Conservation (phyloP, 2,113 vertebrate genomes). For the Sinosuthora webbiana region DNA sequence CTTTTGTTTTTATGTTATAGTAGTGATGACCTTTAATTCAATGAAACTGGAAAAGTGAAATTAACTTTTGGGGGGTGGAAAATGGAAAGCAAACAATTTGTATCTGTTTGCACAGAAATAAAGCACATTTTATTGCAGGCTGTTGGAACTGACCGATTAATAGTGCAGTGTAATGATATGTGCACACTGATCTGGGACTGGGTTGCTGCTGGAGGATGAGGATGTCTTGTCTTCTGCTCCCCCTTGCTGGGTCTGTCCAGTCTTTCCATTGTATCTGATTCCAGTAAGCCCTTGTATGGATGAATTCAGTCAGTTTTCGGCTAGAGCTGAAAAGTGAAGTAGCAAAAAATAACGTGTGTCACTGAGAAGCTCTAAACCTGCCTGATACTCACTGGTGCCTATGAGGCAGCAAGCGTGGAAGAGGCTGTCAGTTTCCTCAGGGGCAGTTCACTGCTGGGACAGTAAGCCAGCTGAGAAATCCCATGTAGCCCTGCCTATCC, state of each 20-base stretch:
- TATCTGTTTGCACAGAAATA: neutral
- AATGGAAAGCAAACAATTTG: neutral
- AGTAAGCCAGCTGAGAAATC: neutral
- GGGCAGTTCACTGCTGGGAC: neutral
- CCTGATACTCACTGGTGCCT: neutral
- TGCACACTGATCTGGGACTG: neutral
- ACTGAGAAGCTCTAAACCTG: neutral
- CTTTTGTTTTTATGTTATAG: neutral
- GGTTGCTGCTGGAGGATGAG: neutral
- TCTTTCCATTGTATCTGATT: neutral
- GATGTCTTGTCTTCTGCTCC: neutral
- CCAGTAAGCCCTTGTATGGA: neutral
- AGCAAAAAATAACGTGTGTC: neutral
- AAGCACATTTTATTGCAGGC: neutral
- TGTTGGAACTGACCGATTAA: neutral
- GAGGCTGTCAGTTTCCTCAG: neutral
- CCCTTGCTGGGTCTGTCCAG: neutral
- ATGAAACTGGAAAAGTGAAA: neutral
- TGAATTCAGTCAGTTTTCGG: neutral
- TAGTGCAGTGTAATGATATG: rapidly evolving
- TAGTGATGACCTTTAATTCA: neutral
- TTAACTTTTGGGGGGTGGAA: neutral
- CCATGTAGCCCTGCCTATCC: neutral
- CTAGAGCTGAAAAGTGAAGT: neutral
- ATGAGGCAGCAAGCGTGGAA: neutral